These are phyloP conservation scores for Megaceryle maxima DNA, from an alignment of 2,113 vertebrate species.

Conservation along the genomic window DNA sequence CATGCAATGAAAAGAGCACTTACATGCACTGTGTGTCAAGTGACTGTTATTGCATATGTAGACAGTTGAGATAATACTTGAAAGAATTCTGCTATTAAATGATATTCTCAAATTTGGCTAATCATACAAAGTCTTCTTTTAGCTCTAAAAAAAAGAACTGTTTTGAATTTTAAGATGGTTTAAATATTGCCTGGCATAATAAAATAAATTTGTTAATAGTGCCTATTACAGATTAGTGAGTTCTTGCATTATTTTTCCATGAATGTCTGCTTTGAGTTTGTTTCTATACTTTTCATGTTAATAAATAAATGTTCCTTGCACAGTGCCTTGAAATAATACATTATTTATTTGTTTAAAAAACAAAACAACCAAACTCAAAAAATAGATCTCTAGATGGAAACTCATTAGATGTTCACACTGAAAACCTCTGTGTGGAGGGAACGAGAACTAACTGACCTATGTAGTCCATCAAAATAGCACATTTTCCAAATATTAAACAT, in stretches of 20 bases:
- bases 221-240: not conserved
- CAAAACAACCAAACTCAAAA: not conserved
- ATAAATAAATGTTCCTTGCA: not conserved
- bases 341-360: not conserved
- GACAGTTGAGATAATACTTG: not conserved
- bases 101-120: not conserved
- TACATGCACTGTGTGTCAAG: not conserved
- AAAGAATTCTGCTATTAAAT: not conserved
- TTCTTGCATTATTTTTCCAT: not conserved
- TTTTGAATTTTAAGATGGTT: not conserved
- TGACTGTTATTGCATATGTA: not conserved
- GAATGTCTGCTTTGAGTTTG: not conserved
- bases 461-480: not conserved
- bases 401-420: not conserved
- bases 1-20: not conserved
- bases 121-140: not conserved
- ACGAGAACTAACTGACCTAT: not conserved
- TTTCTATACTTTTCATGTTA: not conserved
- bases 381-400: not conserved
- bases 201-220: not conserved
- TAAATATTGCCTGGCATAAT: not conserved
- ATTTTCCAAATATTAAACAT: not conserved
- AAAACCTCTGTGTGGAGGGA: not conserved
- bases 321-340: not conserved
- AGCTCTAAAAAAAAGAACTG: not conserved